These are phyloP conservation scores for Oxygymnocypris stewartii DNA, from an alignment of 2,113 vertebrate genomes.

Conservation along the genomic window DNA sequence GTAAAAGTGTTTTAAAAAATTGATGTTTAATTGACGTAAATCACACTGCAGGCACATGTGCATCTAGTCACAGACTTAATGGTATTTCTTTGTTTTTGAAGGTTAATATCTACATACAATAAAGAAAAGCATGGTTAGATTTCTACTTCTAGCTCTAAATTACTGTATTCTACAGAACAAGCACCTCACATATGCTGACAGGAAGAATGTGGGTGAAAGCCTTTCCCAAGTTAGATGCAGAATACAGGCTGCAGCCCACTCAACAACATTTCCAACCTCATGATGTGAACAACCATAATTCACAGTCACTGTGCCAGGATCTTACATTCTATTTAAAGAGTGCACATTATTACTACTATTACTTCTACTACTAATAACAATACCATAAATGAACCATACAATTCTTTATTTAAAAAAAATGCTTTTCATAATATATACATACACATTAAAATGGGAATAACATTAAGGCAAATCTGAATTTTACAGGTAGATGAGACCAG, in stretches of 20 bases:
- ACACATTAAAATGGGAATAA: not conserved
- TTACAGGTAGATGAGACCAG: not conserved
- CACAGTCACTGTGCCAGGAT: not conserved
- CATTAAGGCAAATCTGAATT: not conserved
- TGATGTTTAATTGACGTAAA: not conserved
- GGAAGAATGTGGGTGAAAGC: not conserved
- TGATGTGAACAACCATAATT: not conserved
- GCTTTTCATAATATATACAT: slow-evolving; percentile 27
- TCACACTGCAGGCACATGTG: not conserved
- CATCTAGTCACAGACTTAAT: not conserved
- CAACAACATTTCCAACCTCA: not conserved
- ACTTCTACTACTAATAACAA: not conserved
- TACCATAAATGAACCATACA: not conserved
- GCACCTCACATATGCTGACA: not conserved
- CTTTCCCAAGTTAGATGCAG: not conserved
- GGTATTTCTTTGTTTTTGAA: not conserved
- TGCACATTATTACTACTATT: not conserved
- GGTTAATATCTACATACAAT: not conserved
- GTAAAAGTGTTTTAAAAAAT: not conserved
- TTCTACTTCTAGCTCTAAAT: not conserved
- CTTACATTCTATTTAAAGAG: not conserved
- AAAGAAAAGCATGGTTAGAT: not conserved
- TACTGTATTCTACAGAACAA: not conserved
- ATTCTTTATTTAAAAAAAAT: not conserved
- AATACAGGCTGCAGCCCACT: not conserved